These are phyloP conservation scores for Saimiri boliviensis DNA, from an alignment of 2,113 vertebrate genomes.

Conservation along the genomic window DNA sequence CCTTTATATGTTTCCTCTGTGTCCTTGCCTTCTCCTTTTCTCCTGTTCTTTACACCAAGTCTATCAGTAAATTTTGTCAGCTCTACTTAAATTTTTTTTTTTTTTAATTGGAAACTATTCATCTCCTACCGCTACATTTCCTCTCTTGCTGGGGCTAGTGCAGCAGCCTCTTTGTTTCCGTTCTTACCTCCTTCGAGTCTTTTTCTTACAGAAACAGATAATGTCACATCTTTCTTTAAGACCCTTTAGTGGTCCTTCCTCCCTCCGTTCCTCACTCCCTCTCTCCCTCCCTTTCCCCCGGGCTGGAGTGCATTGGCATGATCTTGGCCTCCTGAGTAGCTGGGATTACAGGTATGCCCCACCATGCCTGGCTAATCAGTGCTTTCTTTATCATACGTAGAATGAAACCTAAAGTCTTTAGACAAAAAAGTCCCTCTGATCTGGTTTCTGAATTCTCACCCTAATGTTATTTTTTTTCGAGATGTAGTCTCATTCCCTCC, in stretches of 20 bases:
- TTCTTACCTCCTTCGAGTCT: neutral
- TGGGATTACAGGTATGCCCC: too few species aligned
- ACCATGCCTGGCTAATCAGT: neutral
- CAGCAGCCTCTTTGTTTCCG: neutral
- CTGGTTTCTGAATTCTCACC: neutral
- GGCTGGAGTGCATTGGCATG: too few species aligned
- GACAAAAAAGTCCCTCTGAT: neutral
- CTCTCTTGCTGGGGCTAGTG: neutral
- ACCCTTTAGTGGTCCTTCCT: neutral
- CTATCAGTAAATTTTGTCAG: neutral
- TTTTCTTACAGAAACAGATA: neutral
- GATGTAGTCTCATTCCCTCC: too few species aligned
- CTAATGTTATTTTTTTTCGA: neutral
- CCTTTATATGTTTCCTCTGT: neutral
- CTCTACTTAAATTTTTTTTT: constrained; percentile 1
- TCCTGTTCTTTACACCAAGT: neutral
- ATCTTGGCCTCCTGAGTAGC: too few species aligned
- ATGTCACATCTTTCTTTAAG: neutral
- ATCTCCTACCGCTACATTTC: neutral
- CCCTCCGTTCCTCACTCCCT: too few species aligned
- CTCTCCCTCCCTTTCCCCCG: too few species aligned
- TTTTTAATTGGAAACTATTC: neutral
- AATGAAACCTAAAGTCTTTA: neutral
- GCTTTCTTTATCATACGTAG: neutral
- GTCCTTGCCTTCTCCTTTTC: neutral